Evolutionary conservation across 1,140 invertebrate genomes (phyloP).

Genomic region (Pseudomyrmex sp.): DNA sequence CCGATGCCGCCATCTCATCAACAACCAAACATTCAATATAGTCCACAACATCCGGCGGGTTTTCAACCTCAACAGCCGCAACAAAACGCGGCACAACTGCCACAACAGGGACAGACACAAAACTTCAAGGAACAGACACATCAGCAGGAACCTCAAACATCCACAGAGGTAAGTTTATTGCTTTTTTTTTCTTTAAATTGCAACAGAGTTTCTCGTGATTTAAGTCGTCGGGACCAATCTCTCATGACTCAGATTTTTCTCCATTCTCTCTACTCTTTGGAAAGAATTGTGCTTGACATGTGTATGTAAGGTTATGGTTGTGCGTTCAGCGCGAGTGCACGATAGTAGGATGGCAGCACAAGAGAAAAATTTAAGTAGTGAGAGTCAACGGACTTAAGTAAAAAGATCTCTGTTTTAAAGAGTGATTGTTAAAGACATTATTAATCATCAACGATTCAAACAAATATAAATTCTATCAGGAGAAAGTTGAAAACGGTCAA

Average conservation of each 20-base stretch:
- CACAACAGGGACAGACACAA: slow-evolving; percentile 68
- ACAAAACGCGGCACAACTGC: slow-evolving; percentile 57
- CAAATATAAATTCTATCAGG: slow-evolving; percentile 60
- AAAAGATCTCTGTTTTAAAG: no score
- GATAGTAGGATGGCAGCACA: no score
- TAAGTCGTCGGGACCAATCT: no score
- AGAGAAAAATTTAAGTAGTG: no score
- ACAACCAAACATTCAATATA: slow-evolving; percentile 79
- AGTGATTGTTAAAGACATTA: neutral
- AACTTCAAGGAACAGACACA: slow-evolving; percentile 65
- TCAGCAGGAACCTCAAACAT: slow-evolving; percentile 68
- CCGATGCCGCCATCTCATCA: slow-evolving; percentile 84
- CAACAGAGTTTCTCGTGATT: no score
- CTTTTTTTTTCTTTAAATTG: no score
- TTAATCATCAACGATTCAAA: neutral
- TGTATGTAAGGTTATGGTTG: no score
- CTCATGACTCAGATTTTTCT: no score
- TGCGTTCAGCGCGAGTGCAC: no score
- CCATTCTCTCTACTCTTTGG: no score
- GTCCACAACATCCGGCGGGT: slow-evolving; percentile 78
- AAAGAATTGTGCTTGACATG: no score
- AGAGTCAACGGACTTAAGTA: no score
- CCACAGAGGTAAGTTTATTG: slow-evolving; percentile 65
- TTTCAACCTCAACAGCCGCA: slow-evolving; percentile 68
- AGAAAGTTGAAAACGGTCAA: slow-evolving; percentile 75